A percentile compares a stretch with the other conserved stretches of the same genome.
These are phyloP conservation scores for Himalopsyche tibetana DNA, from an alignment of 2,888 invertebrate species.

Conservation along the genomic window DNA sequence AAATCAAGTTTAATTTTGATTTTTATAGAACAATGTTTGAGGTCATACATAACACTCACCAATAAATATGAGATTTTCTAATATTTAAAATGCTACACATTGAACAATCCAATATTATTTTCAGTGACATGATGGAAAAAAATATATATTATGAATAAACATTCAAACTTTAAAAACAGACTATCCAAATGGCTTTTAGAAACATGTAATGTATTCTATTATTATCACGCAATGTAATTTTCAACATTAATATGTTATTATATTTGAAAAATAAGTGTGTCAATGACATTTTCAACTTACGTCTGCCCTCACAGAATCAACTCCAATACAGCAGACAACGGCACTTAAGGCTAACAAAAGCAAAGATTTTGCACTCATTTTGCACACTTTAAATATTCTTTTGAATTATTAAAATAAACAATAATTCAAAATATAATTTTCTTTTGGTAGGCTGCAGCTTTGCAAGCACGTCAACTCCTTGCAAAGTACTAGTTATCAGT, in stretches of 20 bases:
- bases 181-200: too few species aligned
- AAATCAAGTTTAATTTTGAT: too few species aligned
- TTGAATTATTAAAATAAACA: background rate
- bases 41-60: too few species aligned
- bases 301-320: slow-evolving; percentile 51
- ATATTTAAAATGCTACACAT: too few species aligned
- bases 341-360: slow-evolving; percentile 47
- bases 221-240: background rate
- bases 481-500: slow-evolving; percentile 36
- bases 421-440: background rate
- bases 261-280: slow-evolving; percentile 5
- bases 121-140: too few species aligned
- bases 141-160: too few species aligned
- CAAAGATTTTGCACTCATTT: slow-evolving; percentile 42
- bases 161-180: too few species aligned
- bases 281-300: slow-evolving; percentile 54
- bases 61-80: too few species aligned
- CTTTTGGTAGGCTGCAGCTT: background rate
- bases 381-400: slow-evolving; percentile 46
- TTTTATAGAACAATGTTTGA: too few species aligned
- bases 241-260: background rate
- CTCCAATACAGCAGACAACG: slow-evolving; percentile 43
- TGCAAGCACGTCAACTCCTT: background rate
- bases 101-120: too few species aligned
- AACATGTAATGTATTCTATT: background rate